phyloP scores from a whole-genome alignment of 2,113 vertebrate genomes.

The Camarhynchus parvulus region DNA sequence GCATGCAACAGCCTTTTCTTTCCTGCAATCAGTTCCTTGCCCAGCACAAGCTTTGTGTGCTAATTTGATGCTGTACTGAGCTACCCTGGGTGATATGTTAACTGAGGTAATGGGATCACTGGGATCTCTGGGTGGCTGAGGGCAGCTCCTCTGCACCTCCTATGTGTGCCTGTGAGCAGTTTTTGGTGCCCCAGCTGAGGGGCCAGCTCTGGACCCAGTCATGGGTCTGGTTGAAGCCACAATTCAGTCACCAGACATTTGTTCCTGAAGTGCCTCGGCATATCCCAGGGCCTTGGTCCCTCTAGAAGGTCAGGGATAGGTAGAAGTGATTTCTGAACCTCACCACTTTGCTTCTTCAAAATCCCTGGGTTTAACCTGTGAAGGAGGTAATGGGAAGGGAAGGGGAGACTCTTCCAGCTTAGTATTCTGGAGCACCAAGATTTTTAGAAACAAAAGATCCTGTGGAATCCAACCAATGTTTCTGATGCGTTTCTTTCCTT shows the following conservation, averaged over 20 bases:
- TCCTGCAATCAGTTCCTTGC: background rate
- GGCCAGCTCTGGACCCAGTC: background rate
- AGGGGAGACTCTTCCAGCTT: background rate
- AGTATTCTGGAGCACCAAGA: background rate
- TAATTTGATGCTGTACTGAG: background rate
- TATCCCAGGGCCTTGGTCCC: background rate
- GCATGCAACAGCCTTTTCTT: fast-evolving
- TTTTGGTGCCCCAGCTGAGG: fast-evolving
- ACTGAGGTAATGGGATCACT: background rate
- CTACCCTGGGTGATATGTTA: background rate
- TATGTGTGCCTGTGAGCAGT: fast-evolving
- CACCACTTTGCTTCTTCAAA: background rate
- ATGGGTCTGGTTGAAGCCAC: background rate
- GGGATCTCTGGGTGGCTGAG: background rate
- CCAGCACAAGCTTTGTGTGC: background rate
- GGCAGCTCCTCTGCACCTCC: background rate
- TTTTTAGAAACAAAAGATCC: background rate
- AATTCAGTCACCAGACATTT: background rate
- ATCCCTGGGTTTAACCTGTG: background rate
- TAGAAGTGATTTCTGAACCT: background rate
- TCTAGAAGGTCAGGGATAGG: background rate
- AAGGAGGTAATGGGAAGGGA: background rate
- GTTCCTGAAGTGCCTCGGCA: background rate
- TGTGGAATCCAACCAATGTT: background rate
- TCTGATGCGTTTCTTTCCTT: background rate